Evolutionary conservation across 2,113 vertebrate genomes (phyloP).

Genomic region (Cathartes aura): DNA sequence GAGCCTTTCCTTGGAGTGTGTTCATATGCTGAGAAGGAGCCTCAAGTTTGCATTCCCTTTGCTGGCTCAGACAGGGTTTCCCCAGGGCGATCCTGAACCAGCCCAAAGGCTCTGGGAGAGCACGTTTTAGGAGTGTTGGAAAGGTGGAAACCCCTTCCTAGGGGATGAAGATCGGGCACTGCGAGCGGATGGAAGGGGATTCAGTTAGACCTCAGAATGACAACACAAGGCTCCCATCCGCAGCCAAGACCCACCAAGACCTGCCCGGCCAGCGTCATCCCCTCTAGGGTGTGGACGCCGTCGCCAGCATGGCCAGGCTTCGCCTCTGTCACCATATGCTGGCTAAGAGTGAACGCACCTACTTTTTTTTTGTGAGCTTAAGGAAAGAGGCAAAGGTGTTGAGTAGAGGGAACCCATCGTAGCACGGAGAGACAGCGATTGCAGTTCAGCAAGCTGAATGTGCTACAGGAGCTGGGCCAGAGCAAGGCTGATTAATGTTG

Average conservation of each 20-base stretch:
- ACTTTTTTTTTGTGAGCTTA: not conserved
- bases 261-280: not conserved
- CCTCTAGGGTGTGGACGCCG: not conserved
- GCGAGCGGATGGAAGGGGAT: not conserved
- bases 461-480: not conserved
- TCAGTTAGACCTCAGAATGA: not conserved
- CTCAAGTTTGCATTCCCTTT: not conserved
- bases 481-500: conserved; percentile 30
- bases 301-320: fast-evolving
- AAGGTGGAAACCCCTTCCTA: not conserved
- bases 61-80: not conserved
- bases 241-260: not conserved
- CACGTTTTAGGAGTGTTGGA: not conserved
- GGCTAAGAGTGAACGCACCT: not conserved
- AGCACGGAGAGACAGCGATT: not conserved
- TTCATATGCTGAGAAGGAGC: conserved; percentile 24
- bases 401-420: not conserved
- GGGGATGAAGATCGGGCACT: not conserved
- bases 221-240: not conserved
- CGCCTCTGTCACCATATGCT: not conserved
- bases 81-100: not conserved
- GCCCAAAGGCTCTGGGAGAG: not conserved
- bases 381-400: not conserved
- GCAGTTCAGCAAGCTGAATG: not conserved
- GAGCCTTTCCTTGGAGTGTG: conserved; percentile 62